Percentiles rank a stretch among this genome's conserved stretches.
phyloP scores from a whole-genome alignment of 2,888 invertebrate genomes.

The Pristionchus mayeri region DNA sequence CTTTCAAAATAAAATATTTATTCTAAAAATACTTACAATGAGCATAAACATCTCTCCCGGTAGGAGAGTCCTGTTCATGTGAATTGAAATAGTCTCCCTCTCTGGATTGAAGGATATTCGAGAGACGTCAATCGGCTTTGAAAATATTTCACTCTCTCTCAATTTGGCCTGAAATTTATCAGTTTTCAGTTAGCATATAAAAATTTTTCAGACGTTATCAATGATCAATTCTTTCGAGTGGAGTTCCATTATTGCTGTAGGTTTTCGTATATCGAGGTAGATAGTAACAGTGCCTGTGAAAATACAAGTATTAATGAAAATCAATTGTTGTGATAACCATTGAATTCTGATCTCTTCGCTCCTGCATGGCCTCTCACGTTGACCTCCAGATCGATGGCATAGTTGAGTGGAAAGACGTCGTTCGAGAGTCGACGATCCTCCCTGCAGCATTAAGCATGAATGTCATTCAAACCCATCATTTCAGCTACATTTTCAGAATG shows the following conservation, averaged over 20 bases:
- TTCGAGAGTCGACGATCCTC: not conserved
- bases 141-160: too few species aligned
- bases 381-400: not conserved
- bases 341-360: not conserved
- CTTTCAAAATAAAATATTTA: not conserved
- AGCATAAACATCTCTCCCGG: not conserved
- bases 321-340: not conserved
- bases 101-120: not conserved
- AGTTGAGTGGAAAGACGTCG: not conserved
- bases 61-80: not conserved
- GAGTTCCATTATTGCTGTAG: not conserved
- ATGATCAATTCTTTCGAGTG: not conserved
- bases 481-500: not conserved
- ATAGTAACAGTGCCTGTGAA: not conserved
- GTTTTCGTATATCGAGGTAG: not conserved
- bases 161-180: not conserved
- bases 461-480: too few species aligned
- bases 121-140: not conserved
- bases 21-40: not conserved
- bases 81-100: not conserved
- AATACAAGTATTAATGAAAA: not conserved
- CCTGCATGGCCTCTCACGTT: slow-evolving; percentile 7
- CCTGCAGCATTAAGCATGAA: not conserved
- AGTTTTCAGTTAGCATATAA: not conserved
- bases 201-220: not conserved